Evolutionary conservation across 1,140 invertebrate species (phyloP).

Genomic region (Brachionus rubens): DNA sequence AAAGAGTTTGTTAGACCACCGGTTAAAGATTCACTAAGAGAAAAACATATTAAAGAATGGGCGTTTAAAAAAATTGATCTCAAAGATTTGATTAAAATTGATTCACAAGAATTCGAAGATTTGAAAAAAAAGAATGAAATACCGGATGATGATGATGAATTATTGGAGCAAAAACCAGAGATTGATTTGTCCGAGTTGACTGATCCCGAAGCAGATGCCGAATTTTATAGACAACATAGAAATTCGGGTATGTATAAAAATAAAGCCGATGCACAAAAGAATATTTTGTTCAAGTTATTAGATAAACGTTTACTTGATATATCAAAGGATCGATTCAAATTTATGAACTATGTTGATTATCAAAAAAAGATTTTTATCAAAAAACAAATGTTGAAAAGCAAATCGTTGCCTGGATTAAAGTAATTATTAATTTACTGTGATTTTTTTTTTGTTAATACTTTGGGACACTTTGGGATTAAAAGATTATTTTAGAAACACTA

Average conservation of each 20-base stretch:
- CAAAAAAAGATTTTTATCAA: slow-evolving; percentile 35
- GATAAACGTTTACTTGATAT: slow-evolving; percentile 8
- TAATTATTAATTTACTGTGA: not conserved
- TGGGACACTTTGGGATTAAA: no score
- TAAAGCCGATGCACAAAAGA: slow-evolving; percentile 35
- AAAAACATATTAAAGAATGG: slow-evolving; percentile 25
- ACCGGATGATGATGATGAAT: not conserved
- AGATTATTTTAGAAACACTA: no score
- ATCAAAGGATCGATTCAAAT: slow-evolving; percentile 19
- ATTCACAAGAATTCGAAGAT: not conserved
- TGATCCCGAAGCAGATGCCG: slow-evolving; percentile 6
- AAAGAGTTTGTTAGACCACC: not conserved
- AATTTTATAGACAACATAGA: slow-evolving; percentile 19
- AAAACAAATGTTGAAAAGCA: slow-evolving; percentile 11
- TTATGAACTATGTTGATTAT: slow-evolving; percentile 7
- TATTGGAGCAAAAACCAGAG: not conserved
- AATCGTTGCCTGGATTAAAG: slow-evolving; percentile 18
- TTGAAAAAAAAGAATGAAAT: not conserved
- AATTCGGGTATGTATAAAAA: slow-evolving; percentile 43
- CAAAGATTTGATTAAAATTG: slow-evolving; percentile 1
- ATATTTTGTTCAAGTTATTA: slow-evolving; percentile 2
- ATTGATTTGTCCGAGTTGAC: slow-evolving; percentile 2
- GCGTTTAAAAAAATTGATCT: slow-evolving; percentile 23
- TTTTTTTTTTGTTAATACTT: no score
- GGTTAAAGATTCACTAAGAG: slow-evolving; percentile 2